A percentile compares a stretch with the other conserved stretches of the same genome.
Evolutionary conservation across 2,888 invertebrate genomes (phyloP).

Genomic region (Priocnemis perturbator): DNA sequence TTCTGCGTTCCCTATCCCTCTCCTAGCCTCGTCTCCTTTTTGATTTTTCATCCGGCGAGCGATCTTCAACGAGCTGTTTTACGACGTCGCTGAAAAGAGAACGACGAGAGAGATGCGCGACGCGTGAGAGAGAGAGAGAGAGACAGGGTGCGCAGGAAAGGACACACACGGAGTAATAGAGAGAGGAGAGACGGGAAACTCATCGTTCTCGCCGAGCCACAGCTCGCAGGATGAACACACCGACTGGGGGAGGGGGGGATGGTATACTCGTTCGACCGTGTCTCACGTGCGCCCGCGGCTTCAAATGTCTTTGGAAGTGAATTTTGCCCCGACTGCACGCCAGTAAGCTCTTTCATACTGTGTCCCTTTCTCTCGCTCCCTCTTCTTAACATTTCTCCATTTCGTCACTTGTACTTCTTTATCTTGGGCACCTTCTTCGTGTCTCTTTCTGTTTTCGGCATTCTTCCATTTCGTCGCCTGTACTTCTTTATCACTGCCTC

Average conservation of each 20-base stretch:
- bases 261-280: constrained; percentile 12
- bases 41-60: constrained; percentile 39
- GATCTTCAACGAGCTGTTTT: constrained; percentile 10
- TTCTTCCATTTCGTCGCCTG: not conserved
- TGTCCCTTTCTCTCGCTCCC: no score
- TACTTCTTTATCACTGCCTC: not conserved
- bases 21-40: constrained; percentile 13
- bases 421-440: not conserved
- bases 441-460: not conserved
- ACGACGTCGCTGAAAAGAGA: not conserved
- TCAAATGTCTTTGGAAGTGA: constrained; percentile 24
- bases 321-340: constrained; percentile 15
- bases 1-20: not conserved
- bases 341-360: constrained; percentile 1
- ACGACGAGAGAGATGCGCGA: not conserved
- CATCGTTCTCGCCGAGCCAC: constrained; percentile 1
- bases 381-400: not conserved
- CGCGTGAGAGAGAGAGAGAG: not conserved
- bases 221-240: not conserved
- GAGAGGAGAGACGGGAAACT: not conserved
- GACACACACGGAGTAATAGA: not conserved
- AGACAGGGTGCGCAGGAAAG: not conserved
- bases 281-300: constrained; percentile 15
- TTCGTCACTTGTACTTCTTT: not conserved
- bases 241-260: not conserved